Percentiles rank a stretch among this genome's conserved stretches.
These are phyloP conservation scores for Laupala kohalensis DNA, from an alignment of 1,140 invertebrate species.

Conservation along the genomic window DNA sequence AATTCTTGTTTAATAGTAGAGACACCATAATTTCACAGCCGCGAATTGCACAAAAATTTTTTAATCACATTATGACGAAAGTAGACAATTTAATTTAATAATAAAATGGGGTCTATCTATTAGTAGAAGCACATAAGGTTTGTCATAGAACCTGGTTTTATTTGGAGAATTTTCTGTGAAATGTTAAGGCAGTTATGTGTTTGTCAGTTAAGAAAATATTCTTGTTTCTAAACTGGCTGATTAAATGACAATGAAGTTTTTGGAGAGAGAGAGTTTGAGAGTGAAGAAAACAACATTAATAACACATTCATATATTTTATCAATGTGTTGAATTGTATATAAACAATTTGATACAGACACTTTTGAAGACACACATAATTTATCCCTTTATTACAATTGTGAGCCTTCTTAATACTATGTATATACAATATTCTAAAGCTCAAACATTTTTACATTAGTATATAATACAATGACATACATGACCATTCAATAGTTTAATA, in stretches of 20 bases:
- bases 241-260: background rate
- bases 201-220: too few species aligned
- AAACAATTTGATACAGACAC: background rate
- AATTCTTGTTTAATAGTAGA: too few species aligned
- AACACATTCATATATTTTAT: background rate
- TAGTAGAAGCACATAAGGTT: too few species aligned
- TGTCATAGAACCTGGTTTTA: background rate
- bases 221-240: too few species aligned
- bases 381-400: background rate
- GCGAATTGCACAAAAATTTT: too few species aligned
- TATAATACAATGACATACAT: background rate
- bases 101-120: too few species aligned
- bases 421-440: too few species aligned
- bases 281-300: background rate
- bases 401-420: background rate
- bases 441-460: background rate
- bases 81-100: too few species aligned
- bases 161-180: background rate
- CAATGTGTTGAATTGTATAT: background rate
- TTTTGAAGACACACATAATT: background rate
- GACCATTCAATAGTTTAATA: background rate
- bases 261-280: too few species aligned
- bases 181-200: background rate
- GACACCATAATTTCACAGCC: too few species aligned
- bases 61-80: too few species aligned